These are phyloP conservation scores for Allophyes oxyacanthae DNA, from an alignment of 2,888 invertebrate genomes.

Conservation along the genomic window DNA sequence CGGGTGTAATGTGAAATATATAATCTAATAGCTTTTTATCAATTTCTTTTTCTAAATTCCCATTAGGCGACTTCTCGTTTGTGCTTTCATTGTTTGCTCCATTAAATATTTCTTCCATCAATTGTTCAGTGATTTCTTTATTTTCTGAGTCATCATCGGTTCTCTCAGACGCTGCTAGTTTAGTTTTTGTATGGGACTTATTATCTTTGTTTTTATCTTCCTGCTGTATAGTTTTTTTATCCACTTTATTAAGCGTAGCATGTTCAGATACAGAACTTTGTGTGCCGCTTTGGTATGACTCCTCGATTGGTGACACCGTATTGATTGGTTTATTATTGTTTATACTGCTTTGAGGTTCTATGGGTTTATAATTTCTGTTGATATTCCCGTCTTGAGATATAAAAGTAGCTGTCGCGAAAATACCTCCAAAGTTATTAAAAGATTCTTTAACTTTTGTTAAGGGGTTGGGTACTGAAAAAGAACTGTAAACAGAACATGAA, in stretches of 20 bases:
- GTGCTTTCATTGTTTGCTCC: not conserved
- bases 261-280: too few species aligned
- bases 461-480: constrained; percentile 16
- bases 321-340: constrained; percentile 1
- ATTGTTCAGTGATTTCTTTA: not conserved
- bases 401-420: constrained; percentile 21
- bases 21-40: constrained; percentile 33
- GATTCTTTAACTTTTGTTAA: constrained; percentile 15
- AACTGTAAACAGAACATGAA: constrained; percentile 12
- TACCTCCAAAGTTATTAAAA: constrained; percentile 18
- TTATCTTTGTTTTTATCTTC: constrained; percentile 13
- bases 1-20: constrained; percentile 34
- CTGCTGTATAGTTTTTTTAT: not conserved
- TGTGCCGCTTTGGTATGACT: constrained; percentile 7
- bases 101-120: too few species aligned
- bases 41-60: constrained; percentile 2
- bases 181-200: not conserved
- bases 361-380: constrained; percentile 6
- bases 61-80: not conserved
- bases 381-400: not conserved
- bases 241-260: not conserved
- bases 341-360: not conserved
- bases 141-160: not conserved
- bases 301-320: not conserved
- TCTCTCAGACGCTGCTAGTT: not conserved